Evolutionary conservation across 1,140 invertebrate genomes (phyloP).

Genomic region (Drosophila pseudoananassae): DNA sequence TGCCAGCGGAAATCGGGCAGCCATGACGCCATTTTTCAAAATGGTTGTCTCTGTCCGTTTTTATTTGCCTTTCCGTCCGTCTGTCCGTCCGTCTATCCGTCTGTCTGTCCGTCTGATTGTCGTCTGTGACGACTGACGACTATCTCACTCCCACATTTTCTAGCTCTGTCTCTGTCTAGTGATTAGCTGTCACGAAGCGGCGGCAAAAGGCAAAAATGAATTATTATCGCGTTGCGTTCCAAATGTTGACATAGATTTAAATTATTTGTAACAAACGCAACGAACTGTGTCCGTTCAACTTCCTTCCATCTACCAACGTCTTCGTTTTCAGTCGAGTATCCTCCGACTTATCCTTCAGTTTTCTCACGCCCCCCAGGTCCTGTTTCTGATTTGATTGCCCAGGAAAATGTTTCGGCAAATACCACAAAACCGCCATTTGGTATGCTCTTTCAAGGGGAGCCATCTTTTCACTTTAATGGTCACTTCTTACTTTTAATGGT

Average conservation of each 20-base stretch:
- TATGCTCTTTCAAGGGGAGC: slow-evolving; percentile 22
- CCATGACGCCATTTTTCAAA: slow-evolving; percentile 76
- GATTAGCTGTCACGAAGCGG: slow-evolving; percentile 76
- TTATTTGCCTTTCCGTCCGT: slow-evolving; percentile 28
- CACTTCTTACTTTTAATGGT: not conserved
- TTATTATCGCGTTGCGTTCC: slow-evolving; percentile 71
- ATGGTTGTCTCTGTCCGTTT: slow-evolving; percentile 35
- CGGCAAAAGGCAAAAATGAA: slow-evolving; percentile 74
- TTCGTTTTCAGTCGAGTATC: too few relatives aligned
- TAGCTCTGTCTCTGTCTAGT: slow-evolving; percentile 38
- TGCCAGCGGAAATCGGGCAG: slow-evolving; percentile 66
- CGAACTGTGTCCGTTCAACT: slow-evolving; percentile 53
- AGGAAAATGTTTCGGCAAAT: slow-evolving; percentile 49
- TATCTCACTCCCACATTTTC: slow-evolving; percentile 12
- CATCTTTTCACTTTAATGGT: slow-evolving; percentile 3
- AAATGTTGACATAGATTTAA: slow-evolving; percentile 80
- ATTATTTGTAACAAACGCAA: slow-evolving; percentile 79
- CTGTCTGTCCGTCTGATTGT: not conserved
- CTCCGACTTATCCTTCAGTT: slow-evolving; percentile 6
- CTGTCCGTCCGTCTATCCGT: slow-evolving; percentile 1
- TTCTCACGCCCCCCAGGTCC: slow-evolving; percentile 30
- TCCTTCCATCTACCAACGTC: not conserved
- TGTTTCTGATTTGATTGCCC: slow-evolving; percentile 69
- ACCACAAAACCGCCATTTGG: slow-evolving; percentile 31
- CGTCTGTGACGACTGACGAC: slow-evolving; percentile 10